These are phyloP conservation scores for Philopotamus ludificatus DNA, from an alignment of 1,140 invertebrate species.

Conservation along the genomic window DNA sequence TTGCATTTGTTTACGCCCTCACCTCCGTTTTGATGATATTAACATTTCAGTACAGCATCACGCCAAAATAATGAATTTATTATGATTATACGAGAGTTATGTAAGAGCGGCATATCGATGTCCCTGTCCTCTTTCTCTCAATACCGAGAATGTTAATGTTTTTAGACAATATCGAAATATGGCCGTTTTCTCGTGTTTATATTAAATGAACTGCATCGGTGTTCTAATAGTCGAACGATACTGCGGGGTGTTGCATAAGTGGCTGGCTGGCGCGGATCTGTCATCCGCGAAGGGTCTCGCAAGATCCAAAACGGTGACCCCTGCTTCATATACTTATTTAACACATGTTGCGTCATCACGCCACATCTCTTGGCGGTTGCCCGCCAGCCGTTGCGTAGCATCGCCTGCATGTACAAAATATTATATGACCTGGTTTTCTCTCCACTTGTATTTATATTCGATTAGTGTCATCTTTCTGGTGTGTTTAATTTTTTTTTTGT, in stretches of 20 bases:
- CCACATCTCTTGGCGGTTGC: slow-evolving; percentile 7
- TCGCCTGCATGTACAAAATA: slow-evolving; percentile 36
- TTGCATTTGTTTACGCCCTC: background rate
- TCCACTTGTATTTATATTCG: slow-evolving; percentile 27
- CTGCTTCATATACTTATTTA: slow-evolving; percentile 26
- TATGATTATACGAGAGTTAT: background rate
- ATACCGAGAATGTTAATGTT: background rate
- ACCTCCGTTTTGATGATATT: background rate
- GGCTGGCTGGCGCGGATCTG: no score
- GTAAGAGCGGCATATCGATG: background rate
- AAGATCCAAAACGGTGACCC: slow-evolving; percentile 11
- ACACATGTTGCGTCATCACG: slow-evolving; percentile 33
- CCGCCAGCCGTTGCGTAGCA: slow-evolving; percentile 23
- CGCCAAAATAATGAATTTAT: background rate
- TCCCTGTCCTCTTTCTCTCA: background rate
- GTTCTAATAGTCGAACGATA: background rate
- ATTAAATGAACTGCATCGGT: background rate
- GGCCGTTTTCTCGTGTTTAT: background rate
- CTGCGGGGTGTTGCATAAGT: no score
- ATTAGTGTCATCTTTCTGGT: slow-evolving; percentile 26
- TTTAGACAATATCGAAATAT: background rate
- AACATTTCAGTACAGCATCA: background rate
- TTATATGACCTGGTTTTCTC: slow-evolving; percentile 35
- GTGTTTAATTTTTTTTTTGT: slow-evolving; percentile 14
- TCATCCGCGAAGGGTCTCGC: slow-evolving; percentile 16